phyloP scores from a whole-genome alignment of 2,113 vertebrate species.

The Felis chaus region DNA sequence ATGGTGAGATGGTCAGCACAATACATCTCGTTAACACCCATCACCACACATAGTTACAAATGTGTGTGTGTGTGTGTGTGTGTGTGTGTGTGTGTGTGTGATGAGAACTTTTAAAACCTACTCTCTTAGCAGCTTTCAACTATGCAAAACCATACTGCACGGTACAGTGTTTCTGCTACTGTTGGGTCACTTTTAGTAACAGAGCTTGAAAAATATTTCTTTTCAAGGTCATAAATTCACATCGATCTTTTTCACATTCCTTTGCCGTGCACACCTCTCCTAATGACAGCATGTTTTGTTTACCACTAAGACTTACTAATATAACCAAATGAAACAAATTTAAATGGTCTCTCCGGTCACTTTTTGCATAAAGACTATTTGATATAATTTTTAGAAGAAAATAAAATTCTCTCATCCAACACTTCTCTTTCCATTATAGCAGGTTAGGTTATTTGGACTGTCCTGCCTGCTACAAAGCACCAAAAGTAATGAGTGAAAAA shows the following conservation, averaged over 20 bases:
- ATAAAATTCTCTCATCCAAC: background rate
- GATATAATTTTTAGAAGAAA: background rate
- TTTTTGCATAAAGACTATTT: background rate
- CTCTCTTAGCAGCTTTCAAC: background rate
- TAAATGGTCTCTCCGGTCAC: background rate
- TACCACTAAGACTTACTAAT: background rate
- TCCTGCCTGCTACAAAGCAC: background rate
- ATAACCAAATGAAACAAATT: conserved; percentile 20
- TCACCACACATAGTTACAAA: background rate
- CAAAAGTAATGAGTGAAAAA: background rate
- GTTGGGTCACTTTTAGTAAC: background rate
- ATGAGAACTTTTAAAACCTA: background rate
- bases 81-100: background rate
- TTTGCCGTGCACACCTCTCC: background rate
- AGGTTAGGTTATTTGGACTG: background rate
- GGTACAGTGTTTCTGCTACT: background rate
- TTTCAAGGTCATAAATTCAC: background rate
- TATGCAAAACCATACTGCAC: background rate
- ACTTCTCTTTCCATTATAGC: background rate
- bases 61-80: too few relatives aligned
- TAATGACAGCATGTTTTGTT: background rate
- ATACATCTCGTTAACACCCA: background rate
- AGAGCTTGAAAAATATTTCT: background rate
- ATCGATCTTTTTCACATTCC: background rate
- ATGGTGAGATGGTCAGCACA: background rate